Evolutionary conservation across 2,113 vertebrate species (phyloP), one percentile per base, ranked within the genome.

Genomic region (Lipophrys pholis): DNA sequence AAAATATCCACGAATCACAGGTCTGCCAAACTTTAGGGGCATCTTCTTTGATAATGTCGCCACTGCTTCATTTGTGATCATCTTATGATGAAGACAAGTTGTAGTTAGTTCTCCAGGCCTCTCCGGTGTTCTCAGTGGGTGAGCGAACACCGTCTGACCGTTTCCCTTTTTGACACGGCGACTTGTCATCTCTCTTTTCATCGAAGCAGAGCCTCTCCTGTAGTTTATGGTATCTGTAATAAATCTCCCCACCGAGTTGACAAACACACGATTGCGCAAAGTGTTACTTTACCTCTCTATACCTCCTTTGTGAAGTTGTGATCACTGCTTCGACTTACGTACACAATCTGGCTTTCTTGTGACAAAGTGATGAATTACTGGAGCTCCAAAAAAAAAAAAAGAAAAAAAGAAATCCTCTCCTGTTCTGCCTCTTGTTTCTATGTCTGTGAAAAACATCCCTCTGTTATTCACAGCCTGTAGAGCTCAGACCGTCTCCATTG

Each of bases 361-460:
- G 87, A 89, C 83, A 87, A 72, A 52, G 52, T 87, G 82, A 91
- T 86, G 82, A 87, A 90, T 90, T 74, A 63, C 75, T 53, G 30
- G 50, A 75, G 60, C 75, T 72, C 64, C 71, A 67, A 83, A 55
- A 48, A 48, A 42, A 42, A 42, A 42, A 42, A 7, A 88, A 57
- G n/a, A 83, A 55, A 48, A 48, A 42, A 42, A 42, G 6, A 42
- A 7, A 88, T 54, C 61, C 70, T 64, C 36, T 61, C 76, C 63
- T 57, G 9, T 62, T 61, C 60, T 50, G 36, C 16, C 51, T 82
- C 60, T 59, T 45, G 60, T 14, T 17, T 52, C 67, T 82, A 45
- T 15, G 41, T 62, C 78, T 41, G 40, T 30, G 53, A 66, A 48
- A 80, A 80, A 11, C 69, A 69, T 79, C 50, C n/a, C 42, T 67